Evolutionary conservation across 2,888 invertebrate species (phyloP).

Genomic region (Endotricha flammealis): DNA sequence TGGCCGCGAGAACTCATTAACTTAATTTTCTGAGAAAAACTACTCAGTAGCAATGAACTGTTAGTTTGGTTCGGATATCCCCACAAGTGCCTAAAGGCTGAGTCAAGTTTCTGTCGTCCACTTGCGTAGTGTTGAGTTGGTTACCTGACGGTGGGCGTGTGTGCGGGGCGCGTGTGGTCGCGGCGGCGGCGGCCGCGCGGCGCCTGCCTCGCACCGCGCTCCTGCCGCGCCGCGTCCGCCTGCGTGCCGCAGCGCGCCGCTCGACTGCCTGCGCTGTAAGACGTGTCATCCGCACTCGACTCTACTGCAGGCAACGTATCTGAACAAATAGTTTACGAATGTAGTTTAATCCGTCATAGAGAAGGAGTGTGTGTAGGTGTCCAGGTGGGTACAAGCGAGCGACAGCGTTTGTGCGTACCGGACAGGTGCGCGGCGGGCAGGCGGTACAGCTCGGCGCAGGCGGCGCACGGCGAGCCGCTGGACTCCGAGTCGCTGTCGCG

Average conservation of each 20-base stretch:
- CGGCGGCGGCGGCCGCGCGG: slow-evolving; percentile 17
- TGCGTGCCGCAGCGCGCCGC: slow-evolving; percentile 16
- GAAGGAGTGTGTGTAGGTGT: too few species aligned
- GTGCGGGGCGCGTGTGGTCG: slow-evolving; percentile 12
- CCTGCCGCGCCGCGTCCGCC: slow-evolving; percentile 16
- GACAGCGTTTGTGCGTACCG: too few species aligned
- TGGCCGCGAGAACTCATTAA: too few species aligned
- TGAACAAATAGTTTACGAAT: too few species aligned
- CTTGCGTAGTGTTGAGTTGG: too few species aligned
- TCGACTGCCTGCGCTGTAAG: slow-evolving; percentile 28
- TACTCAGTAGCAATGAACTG: too few species aligned
- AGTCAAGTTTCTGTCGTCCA: too few species aligned
- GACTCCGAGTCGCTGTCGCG: slow-evolving; percentile 61
- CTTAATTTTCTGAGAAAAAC: too few species aligned
- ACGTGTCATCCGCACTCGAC: slow-evolving; percentile 49
- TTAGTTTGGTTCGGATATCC: too few species aligned
- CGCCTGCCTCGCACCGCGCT: slow-evolving; percentile 19
- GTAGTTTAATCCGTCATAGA: not conserved
- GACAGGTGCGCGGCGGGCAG: slow-evolving; percentile 42
- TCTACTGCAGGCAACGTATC: slow-evolving; percentile 45
- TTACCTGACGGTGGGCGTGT: slow-evolving; percentile 39
- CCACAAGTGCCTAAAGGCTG: too few species aligned
- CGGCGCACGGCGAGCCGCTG: slow-evolving; percentile 63
- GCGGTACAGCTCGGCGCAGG: slow-evolving; percentile 53
- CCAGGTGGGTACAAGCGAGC: too few species aligned